These are phyloP conservation scores for Limonius californicus DNA, from an alignment of 1,140 invertebrate species.

Conservation along the genomic window DNA sequence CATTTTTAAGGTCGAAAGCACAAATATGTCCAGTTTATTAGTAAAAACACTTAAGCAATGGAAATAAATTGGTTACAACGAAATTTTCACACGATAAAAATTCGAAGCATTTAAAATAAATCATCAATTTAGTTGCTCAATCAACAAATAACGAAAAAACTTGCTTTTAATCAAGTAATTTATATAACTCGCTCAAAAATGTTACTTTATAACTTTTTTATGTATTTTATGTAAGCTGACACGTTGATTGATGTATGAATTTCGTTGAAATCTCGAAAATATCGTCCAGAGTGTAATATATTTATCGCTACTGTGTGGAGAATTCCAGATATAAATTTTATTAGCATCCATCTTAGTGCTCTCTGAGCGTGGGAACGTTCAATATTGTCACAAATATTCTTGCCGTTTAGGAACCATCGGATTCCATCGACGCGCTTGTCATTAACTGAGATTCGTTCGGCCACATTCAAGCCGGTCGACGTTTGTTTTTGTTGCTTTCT, in stretches of 20 bases:
- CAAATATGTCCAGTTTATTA: not conserved
- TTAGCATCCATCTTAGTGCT: constrained; percentile 20
- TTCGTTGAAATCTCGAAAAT: constrained; percentile 27
- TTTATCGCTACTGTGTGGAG: constrained; percentile 29
- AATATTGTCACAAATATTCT: constrained; percentile 41
- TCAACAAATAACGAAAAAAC: constrained; percentile 19
- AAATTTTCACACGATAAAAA: constrained; percentile 22
- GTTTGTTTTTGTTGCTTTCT: constrained; percentile 7
- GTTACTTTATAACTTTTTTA: constrained; percentile 12
- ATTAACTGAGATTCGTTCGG: constrained; percentile 24
- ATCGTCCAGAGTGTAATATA: constrained; percentile 27
- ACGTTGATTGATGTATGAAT: constrained; percentile 26
- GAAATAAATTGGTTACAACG: not conserved
- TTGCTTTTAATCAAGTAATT: constrained; percentile 19
- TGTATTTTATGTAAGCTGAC: constrained; percentile 18
- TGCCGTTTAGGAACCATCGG: constrained; percentile 33
- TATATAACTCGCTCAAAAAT: constrained; percentile 14
- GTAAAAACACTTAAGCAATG: not conserved
- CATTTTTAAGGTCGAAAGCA: not conserved
- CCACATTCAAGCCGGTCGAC: constrained; percentile 8
- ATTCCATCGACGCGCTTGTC: constrained; percentile 37
- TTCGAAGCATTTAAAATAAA: constrained; percentile 8
- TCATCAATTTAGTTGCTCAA: constrained; percentile 18
- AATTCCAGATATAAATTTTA: constrained; percentile 30
- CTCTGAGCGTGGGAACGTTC: constrained; percentile 38